A percentile compares a stretch with the other conserved stretches of the same genome.
These are phyloP conservation scores for Pterocles gutturalis DNA, from an alignment of 2,113 vertebrate genomes.

Conservation along the genomic window DNA sequence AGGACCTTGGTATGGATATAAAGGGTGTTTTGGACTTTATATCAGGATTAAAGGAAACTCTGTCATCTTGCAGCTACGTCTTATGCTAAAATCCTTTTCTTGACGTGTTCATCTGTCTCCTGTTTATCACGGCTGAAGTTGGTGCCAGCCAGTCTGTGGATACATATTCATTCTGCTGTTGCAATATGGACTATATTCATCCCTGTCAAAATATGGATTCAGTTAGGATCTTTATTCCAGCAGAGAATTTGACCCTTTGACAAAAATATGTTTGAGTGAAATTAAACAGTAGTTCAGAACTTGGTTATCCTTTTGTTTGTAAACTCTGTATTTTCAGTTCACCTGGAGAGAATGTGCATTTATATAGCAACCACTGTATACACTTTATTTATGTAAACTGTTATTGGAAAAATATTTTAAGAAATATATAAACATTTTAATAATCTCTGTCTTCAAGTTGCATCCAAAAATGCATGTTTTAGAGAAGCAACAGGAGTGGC, in stretches of 20 bases:
- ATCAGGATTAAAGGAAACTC: not conserved
- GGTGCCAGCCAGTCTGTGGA: slow-evolving; percentile 1
- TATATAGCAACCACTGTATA: not conserved
- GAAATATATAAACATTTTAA: not conserved
- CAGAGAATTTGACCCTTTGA: not conserved
- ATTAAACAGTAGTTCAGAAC: not conserved
- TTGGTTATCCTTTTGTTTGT: not conserved
- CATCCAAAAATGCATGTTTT: not conserved
- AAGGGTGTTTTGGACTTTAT: not conserved
- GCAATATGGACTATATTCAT: not conserved
- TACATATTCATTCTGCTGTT: not conserved
- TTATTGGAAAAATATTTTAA: not conserved
- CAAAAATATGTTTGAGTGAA: not conserved
- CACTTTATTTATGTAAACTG: not conserved
- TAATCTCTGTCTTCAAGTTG: not conserved
- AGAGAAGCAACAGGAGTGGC: not conserved
- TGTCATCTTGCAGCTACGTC: not conserved
- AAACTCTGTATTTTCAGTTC: not conserved
- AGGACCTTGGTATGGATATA: not conserved
- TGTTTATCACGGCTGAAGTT: not conserved
- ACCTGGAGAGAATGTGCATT: not conserved
- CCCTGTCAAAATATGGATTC: slow-evolving; percentile 3
- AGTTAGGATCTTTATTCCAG: not conserved
- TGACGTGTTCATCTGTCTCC: not conserved
- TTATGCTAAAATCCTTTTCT: not conserved